Evolutionary conservation across 2,113 vertebrate genomes (phyloP).

Genomic region (Mellivora capensis): DNA sequence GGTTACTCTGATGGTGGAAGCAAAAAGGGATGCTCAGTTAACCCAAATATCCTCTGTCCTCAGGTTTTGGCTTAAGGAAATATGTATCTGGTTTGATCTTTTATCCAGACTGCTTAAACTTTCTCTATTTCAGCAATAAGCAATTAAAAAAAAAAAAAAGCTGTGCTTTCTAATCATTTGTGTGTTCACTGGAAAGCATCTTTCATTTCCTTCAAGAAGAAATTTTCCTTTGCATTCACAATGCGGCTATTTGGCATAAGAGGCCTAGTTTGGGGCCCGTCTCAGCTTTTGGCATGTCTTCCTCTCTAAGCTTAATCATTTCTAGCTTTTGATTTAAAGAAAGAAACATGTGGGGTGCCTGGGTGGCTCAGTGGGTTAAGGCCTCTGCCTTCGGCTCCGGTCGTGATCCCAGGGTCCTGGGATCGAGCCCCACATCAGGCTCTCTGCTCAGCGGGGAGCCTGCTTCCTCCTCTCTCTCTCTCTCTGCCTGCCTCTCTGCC

Average conservation of each 20-base stretch:
- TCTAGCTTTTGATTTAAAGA: neutral
- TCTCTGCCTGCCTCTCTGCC: no score
- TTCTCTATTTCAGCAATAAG: neutral
- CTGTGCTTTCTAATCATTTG: neutral
- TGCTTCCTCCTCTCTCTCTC: no score
- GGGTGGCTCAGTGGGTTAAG: no score
- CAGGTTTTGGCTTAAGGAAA: neutral
- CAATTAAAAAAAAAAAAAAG: neutral
- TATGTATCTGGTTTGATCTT: neutral
- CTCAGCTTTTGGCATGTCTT: neutral
- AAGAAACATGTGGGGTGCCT: neutral
- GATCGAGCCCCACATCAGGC: no score
- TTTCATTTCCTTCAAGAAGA: neutral
- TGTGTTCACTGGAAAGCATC: neutral
- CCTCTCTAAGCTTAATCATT: neutral
- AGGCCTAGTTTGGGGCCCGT: neutral
- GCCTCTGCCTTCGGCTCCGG: no score
- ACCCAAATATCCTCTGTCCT: neutral
- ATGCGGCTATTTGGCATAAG: neutral
- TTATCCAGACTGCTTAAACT: neutral
- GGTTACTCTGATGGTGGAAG: neutral
- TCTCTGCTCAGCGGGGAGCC: no score
- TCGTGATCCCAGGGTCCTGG: no score
- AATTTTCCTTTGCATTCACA: neutral
- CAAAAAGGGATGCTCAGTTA: neutral